Base-by-base conservation (phyloP, 1,140 invertebrate species). In the Eriocheir sinensis region DNA sequence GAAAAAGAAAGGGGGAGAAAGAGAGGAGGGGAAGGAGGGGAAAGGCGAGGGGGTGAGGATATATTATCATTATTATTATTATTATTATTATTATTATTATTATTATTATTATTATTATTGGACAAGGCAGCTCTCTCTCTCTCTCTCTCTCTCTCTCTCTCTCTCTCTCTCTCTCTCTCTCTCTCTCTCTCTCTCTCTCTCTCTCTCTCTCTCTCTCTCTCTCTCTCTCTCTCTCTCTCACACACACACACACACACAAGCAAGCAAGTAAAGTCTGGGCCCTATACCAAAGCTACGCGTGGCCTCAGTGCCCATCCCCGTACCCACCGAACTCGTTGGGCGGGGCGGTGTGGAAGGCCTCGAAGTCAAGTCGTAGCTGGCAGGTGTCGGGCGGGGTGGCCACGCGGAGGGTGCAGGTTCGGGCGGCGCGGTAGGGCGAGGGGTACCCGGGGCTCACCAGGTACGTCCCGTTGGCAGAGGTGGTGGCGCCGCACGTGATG, bases 371-470 rank as follows among this genome's bases (percentile, higher is more conserved):
- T 34, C 98, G 98, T 96, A 98, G 97, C 96, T 99, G 98, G 96
- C 98, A 98, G 8, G 98, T 97, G 95, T 98, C 98, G 0, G 97
- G 97, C 96, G 98, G 97, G 96, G 98, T 98, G 41, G 98, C 96
- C 27, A 99, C 96, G 0, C 98, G 98, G 0, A 98, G 97, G 96
- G 98, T 98, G 96, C 98, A 99, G 17, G 98, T 98, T 6, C 98
- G 98, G 0, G 98, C 98, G 0, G 97, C 98, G 95, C 98, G 98
- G 95, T 97, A 98, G 0, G 97, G 96, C 12, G 97, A 97, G 3
- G 98, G 98, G 97, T 98, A 98, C 92, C 98, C 98, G 21, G 97
- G 97, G 96, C 98, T 98, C 6, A 98, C 98, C 96, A 98, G 98
- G 96, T 98, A 98, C 0, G 98, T 98, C 3, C 98, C 98, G 96